These are phyloP conservation scores for Eurosta solidaginis DNA, from an alignment of 1,140 invertebrate species.

Conservation along the genomic window DNA sequence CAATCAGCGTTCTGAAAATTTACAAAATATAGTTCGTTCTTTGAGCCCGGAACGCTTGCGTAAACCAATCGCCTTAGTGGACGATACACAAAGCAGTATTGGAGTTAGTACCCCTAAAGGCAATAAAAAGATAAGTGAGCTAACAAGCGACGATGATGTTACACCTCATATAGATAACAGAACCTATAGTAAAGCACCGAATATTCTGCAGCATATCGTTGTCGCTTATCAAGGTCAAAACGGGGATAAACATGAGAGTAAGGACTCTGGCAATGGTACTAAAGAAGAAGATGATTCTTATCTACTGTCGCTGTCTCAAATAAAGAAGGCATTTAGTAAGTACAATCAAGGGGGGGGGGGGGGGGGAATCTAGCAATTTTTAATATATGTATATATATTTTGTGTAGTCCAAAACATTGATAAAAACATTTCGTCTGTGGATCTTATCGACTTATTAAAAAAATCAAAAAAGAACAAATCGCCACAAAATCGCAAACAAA, in stretches of 20 bases:
- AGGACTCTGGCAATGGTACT: conserved; percentile 29
- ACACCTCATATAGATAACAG: conserved; percentile 51
- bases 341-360: neutral
- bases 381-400: neutral
- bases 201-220: neutral
- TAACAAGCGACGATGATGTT: neutral
- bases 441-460: neutral
- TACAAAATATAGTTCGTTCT: conserved; percentile 43
- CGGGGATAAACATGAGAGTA: conserved; percentile 30
- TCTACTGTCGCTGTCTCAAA: conserved; percentile 49
- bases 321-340: conserved; percentile 48
- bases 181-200: conserved; percentile 44
- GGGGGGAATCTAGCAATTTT: neutral
- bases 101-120: neutral
- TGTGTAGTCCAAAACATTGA: neutral
- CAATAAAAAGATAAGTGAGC: neutral
- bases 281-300: conserved; percentile 40
- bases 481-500: conserved; percentile 24
- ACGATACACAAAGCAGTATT: conserved; percentile 20
- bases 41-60: conserved; percentile 36
- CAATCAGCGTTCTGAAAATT: conserved; percentile 48
- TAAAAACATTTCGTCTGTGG: neutral
- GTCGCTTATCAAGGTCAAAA: neutral
- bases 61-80: conserved; percentile 32
- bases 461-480: neutral